Conservation (phyloP, 2,797 vertebrate genomes). For the Syndactyla subalaris region DNA sequence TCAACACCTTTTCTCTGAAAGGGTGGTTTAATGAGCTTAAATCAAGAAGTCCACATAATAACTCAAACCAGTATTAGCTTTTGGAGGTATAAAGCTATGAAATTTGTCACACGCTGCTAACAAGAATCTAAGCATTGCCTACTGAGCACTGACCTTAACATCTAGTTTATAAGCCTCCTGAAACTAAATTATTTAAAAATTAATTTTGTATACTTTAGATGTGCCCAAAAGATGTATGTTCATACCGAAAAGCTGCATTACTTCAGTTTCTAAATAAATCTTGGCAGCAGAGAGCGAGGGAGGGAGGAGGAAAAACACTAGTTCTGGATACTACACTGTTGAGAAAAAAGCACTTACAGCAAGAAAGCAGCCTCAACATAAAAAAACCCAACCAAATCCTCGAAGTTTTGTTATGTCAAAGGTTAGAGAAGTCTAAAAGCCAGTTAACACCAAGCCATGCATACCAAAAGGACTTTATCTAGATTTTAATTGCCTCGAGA, state of each 20-base stretch:
- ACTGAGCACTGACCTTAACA: neutral
- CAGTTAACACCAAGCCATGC: neutral
- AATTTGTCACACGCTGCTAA: neutral
- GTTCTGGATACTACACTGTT: neutral
- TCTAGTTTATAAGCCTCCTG: neutral
- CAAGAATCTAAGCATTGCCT: neutral
- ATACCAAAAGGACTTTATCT: neutral
- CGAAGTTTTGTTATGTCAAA: neutral
- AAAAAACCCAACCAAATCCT: neutral
- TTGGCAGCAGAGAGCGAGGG: neutral
- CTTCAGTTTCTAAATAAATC: neutral
- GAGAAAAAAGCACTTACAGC: neutral
- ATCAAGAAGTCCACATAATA: neutral
- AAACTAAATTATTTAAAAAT: neutral
- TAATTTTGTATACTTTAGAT: neutral
- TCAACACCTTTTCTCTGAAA: neutral
- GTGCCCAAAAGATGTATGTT: neutral
- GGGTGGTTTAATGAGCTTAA: neutral
- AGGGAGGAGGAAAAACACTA: neutral
- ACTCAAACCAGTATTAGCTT: neutral
- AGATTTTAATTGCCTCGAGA: neutral
- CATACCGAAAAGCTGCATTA: neutral
- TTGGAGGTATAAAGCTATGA: neutral
- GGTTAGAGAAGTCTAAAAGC: neutral
- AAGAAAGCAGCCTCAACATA: neutral